Evolutionary conservation across 2,113 vertebrate genomes (phyloP).

Genomic region (Mesocricetus auratus): DNA sequence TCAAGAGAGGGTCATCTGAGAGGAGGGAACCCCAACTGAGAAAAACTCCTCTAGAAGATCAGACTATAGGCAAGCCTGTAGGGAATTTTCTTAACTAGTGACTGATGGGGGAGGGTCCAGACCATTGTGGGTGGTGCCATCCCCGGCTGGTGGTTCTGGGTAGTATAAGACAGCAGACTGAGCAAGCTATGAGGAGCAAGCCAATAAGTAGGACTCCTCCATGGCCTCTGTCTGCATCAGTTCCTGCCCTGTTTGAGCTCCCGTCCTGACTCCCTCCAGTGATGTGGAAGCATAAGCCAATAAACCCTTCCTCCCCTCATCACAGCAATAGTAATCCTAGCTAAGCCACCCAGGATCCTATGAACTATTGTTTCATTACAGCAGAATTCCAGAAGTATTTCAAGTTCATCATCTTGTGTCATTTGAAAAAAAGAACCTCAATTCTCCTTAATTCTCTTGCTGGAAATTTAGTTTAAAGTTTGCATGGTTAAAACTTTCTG

Average conservation of each 20-base stretch:
- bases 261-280: not conserved
- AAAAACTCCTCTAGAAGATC: not conserved
- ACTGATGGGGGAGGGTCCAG: not conserved
- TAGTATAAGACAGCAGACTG: not conserved
- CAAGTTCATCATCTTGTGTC: not conserved
- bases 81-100: not conserved
- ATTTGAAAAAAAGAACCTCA: conserved; percentile 3
- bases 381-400: not conserved
- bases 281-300: not conserved
- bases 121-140: not conserved
- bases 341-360: not conserved
- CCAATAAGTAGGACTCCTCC: not conserved
- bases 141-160: not conserved
- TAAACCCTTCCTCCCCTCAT: not conserved
- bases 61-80: not conserved
- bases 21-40: not conserved
- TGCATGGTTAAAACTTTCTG: conserved; percentile 42
- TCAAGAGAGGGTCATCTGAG: not conserved
- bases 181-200: not conserved
- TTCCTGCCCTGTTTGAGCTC: not conserved
- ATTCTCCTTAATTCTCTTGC: conserved; percentile 32
- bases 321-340: not conserved
- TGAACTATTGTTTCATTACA: conserved; percentile 9
- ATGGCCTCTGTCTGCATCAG: not conserved
- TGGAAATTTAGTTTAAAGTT: conserved; percentile 59